A percentile compares a stretch with the other conserved stretches of the same genome.
Evolutionary conservation across 2,797 vertebrate species (phyloP).

Genomic region (Helicolenus hilgendorfi): DNA sequence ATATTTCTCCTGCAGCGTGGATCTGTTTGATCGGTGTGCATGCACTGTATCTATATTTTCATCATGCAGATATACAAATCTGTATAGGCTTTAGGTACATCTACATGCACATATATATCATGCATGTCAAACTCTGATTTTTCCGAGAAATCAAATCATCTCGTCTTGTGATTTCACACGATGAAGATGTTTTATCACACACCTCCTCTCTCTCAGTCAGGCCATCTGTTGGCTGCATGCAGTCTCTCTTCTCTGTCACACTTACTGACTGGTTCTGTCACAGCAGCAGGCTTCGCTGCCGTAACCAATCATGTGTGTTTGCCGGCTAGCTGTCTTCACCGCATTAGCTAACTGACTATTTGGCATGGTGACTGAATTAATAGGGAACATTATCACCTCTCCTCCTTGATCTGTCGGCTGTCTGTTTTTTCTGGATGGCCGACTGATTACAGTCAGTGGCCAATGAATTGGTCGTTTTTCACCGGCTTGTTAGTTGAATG

Average conservation of each 20-base stretch:
- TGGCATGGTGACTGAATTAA: conserved; percentile 60
- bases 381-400: conserved; percentile 67
- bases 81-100: not conserved
- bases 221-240: conserved; percentile 64
- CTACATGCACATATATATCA: not conserved
- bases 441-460: conserved; percentile 1
- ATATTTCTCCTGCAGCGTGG: conserved; percentile 16
- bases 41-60: conserved; percentile 3
- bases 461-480: conserved; percentile 18
- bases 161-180: conserved; percentile 15
- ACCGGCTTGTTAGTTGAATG: conserved; percentile 16
- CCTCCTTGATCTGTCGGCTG: conserved; percentile 43
- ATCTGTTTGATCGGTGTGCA: conserved; percentile 35
- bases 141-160: not conserved
- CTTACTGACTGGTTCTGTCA: conserved; percentile 72
- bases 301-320: conserved; percentile 64
- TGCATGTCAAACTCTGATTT: not conserved
- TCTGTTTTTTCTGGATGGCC: conserved; percentile 30
- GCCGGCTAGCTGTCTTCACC: conserved; percentile 60
- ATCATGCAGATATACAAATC: not conserved
- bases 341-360: conserved; percentile 64
- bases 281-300: conserved; percentile 64
- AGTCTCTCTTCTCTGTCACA: conserved; percentile 71
- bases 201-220: conserved; percentile 70
- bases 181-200: conserved; percentile 42